A percentile compares a stretch with the other conserved stretches of the same genome.
Conservation (phyloP, 2,888 invertebrate species). For the Orthosia gothica region DNA sequence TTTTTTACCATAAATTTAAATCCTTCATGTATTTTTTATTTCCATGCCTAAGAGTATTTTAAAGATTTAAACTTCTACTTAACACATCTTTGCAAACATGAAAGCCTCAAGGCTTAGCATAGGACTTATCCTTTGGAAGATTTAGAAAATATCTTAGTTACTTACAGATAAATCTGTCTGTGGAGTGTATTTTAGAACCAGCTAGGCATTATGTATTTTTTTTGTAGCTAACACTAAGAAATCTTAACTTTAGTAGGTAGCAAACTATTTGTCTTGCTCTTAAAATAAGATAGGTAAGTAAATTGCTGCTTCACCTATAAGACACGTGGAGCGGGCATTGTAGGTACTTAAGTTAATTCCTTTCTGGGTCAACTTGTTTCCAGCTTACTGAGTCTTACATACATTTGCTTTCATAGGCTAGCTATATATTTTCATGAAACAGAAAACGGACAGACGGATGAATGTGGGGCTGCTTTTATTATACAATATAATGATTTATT, state of each 20-base stretch:
- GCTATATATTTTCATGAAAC: slow-evolving; percentile 35
- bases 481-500: slow-evolving; percentile 49
- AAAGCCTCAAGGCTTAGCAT: background rate
- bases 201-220: background rate
- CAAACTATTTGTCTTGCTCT: too few species aligned
- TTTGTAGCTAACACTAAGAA: background rate
- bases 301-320: too few species aligned
- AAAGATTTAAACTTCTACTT: background rate
- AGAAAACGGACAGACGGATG: slow-evolving; percentile 16
- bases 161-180: background rate
- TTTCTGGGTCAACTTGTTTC: slow-evolving; percentile 20
- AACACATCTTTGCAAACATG: background rate
- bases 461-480: slow-evolving; percentile 36
- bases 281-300: too few species aligned
- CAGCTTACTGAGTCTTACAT: background rate
- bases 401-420: slow-evolving; percentile 42
- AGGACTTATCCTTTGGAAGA: background rate
- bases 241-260: background rate
- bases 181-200: background rate
- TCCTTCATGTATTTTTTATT: background rate
- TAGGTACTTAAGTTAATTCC: background rate
- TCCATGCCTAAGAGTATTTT: background rate
- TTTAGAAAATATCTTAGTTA: background rate
- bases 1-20: background rate
- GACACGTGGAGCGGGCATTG: too few species aligned